Evolutionary conservation across 2,888 invertebrate genomes (phyloP), one percentile per base, ranked within the genome.

Genomic region (Cremastinae sp.): DNA sequence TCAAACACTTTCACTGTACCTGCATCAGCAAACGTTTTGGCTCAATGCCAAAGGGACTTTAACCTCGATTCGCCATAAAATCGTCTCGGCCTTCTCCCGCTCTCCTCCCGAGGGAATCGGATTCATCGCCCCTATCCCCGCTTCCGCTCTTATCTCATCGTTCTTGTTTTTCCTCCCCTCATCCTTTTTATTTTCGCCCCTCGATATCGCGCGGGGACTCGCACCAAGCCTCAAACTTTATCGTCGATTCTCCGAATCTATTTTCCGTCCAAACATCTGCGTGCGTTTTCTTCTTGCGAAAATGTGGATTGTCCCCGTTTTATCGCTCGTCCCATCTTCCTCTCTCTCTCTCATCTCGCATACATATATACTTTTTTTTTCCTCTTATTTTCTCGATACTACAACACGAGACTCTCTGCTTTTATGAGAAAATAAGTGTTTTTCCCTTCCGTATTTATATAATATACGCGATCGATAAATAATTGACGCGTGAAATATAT

Each of bases 21-120:
- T 49, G 80, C 81, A 80, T 80, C 80, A 82, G 83, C 84, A 85
- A 81, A 82, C 80, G 56, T 51, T 68, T 85, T 88, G 88, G 87
- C 85, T 80, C 75, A 77, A 79, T 80, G 87, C 88, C 88, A 79
- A 86, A 81, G 66, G 82, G 81, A 86, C 85, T 88, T 85, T 86
- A 87, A 86, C 88, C 88, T 85, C 87, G 81, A 88, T 88, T 87
- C 85, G 82, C 85, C 85, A 86, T 88, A 88, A 87, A 87, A 85
- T 61, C n/a, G 28, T 28, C 28, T 28, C 28, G 28, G 28, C 18
- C 36, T 28, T 45, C 36, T 22, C 53, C n/a, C 18, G 1, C 53
- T 61, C 45, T 20, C 34, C 45, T 59, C 69, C 58, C 66, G n/a
- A 18, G 53, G 59, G 43, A 64, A 69, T 65, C 74, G 59, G 59